phyloP scores from a whole-genome alignment of 2,113 vertebrate species.

The Tylochromis polylepis region DNA sequence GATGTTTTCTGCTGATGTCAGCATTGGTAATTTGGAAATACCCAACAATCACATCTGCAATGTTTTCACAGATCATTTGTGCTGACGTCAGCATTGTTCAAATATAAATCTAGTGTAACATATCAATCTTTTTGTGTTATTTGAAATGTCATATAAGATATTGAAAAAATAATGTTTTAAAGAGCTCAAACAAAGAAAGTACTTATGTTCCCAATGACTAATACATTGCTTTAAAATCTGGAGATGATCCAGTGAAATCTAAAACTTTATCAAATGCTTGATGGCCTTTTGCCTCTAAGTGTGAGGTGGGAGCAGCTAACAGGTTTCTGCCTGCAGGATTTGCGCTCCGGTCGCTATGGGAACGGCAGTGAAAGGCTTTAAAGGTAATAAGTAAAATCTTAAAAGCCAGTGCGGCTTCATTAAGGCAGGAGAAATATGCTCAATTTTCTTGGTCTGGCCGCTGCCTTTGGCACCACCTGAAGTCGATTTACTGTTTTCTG shows the following conservation, averaged over 20 bases:
- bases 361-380: not conserved
- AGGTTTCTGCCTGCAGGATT: not conserved
- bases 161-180: not conserved
- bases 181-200: not conserved
- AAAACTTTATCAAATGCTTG: not conserved
- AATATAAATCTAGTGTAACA: no score
- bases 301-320: not conserved
- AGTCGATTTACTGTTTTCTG: not conserved
- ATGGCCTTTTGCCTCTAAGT: not conserved
- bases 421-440: not conserved
- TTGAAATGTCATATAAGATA: not conserved
- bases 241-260: not conserved
- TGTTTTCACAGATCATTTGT: no score
- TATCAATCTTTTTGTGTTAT: not conserved
- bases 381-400: not conserved
- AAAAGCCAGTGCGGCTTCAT: not conserved
- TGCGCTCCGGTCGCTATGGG: not conserved
- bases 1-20: no score
- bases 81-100: no score
- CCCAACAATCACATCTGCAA: no score
- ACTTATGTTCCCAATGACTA: not conserved
- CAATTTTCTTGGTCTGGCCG: not conserved
- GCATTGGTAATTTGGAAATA: no score
- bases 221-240: not conserved
- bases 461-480: not conserved